Percentiles rank a stretch among this genome's conserved stretches.
These are phyloP conservation scores for Salvelinus sp. DNA, from an alignment of 2,113 vertebrate genomes.

Conservation along the genomic window DNA sequence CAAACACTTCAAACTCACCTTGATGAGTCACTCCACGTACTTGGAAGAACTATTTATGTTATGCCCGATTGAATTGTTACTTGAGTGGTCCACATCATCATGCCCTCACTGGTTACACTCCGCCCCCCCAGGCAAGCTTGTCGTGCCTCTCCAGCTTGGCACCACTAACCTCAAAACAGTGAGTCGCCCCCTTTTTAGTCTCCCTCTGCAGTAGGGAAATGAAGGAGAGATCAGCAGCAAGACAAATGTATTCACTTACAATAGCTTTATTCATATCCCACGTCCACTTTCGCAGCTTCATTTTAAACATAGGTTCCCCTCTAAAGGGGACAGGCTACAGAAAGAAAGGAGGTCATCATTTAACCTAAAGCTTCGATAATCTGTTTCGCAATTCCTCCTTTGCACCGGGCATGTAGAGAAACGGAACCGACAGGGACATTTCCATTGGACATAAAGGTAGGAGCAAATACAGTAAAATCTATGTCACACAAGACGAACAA, in stretches of 20 bases:
- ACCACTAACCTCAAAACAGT: background rate
- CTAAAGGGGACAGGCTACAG: background rate
- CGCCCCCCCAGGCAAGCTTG: background rate
- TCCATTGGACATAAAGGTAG: background rate
- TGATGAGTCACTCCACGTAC: slow-evolving; percentile 14
- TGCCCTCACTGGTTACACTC: background rate
- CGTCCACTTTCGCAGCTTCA: background rate
- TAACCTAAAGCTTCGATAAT: background rate
- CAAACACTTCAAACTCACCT: background rate
- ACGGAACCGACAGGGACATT: background rate
- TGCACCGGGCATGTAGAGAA: background rate
- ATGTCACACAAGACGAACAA: background rate
- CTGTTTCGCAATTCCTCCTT: background rate
- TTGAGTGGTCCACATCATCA: background rate
- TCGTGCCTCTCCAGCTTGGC: background rate
- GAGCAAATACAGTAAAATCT: background rate
- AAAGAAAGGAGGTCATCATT: background rate
- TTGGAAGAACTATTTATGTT: background rate
- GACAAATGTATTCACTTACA: background rate
- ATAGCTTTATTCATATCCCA: slow-evolving; percentile 5
- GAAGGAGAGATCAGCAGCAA: background rate
- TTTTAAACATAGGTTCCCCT: background rate
- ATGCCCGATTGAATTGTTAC: background rate
- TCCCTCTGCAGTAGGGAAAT: background rate
- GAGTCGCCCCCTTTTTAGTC: slow-evolving; percentile 1